phyloP scores from a whole-genome alignment of 2,797 vertebrate genomes.

The Xenopus petersii region DNA sequence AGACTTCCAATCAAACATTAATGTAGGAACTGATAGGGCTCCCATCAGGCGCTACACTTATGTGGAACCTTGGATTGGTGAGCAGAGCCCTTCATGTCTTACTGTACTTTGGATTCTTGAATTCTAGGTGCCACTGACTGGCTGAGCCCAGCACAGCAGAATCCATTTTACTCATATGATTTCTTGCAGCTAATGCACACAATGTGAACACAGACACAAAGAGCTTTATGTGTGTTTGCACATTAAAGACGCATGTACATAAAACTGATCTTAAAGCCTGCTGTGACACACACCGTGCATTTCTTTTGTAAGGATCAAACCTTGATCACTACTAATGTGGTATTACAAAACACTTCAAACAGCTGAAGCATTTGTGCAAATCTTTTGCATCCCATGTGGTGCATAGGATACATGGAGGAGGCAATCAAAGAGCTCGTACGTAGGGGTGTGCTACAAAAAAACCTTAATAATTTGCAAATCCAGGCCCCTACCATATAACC shows the following conservation, averaged over 20 bases:
- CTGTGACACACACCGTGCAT: neutral
- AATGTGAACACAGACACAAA: slow-evolving; percentile 12
- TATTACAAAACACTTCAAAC: slow-evolving; percentile 1
- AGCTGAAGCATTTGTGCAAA: slow-evolving; percentile 30
- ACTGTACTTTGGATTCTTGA: slow-evolving; percentile 21
- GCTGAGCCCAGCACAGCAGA: slow-evolving; percentile 12
- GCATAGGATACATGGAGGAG: neutral
- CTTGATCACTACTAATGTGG: neutral
- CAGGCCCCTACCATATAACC: neutral
- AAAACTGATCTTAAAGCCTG: neutral
- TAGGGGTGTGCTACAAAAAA: neutral
- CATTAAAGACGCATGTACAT: neutral
- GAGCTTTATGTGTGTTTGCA: slow-evolving; percentile 10
- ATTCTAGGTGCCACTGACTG: slow-evolving; percentile 9
- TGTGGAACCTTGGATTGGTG: neutral
- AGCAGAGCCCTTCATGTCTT: neutral
- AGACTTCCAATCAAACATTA: neutral
- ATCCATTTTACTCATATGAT: neutral
- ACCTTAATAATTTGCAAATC: neutral
- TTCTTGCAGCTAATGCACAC: slow-evolving; percentile 26
- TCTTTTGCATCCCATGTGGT: neutral
- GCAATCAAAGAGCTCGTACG: neutral
- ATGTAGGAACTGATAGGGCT: neutral
- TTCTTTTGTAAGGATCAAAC: neutral
- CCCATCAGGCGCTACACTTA: neutral